Base-by-base conservation (phyloP, 23 tunicate genomes). In the Trididemnum clinides region DNA sequence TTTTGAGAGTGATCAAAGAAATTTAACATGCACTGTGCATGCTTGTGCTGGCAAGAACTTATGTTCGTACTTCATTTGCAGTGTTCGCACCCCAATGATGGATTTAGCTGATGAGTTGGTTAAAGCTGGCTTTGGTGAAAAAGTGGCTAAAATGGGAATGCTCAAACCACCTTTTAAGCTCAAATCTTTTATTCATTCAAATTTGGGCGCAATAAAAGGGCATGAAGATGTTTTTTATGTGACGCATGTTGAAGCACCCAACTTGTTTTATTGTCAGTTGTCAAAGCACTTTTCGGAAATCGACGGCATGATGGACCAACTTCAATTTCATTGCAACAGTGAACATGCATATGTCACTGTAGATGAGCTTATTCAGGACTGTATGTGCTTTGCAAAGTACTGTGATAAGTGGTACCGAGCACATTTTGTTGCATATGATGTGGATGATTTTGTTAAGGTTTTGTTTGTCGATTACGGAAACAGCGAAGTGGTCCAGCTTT, bases 381-480 rank as follows among this genome's bases (percentile, higher is more conserved):
- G 85, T 37, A 58, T 87, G 76, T 92, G 97, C 36, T 87, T 92
- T 76, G 97, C 90, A 3, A 82, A 82, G 27, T 83, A 64, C 63
- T 35, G 50, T 4, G 86, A 77, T 29, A 87, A 77, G 54, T 92
- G 97, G 97, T 87, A 87, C 82, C 71, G 97, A 26, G 97, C 97
- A 44, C 97, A 92, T 78, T 83, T 82, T 64, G 31, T 87, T 0
- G 77, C 91, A 30, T 20, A 82, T 20, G 37, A 12, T 15, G 57
- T 84, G 1, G 76, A 59, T 25, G 78, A 58, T n/a, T 22, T 6
- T 29, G 88, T 64, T 12, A 72, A 86, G 38, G 91, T 92, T 18
- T 35, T 92, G 21, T 87, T 92, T 71, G 97, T 92, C 0, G 97
- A 92, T 49, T 87, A 82, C 54, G 97, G 97, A 3, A 92, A 92